These are phyloP conservation scores for Eriocheir sinensis DNA, from an alignment of 1,140 invertebrate species.

Conservation along the genomic window DNA sequence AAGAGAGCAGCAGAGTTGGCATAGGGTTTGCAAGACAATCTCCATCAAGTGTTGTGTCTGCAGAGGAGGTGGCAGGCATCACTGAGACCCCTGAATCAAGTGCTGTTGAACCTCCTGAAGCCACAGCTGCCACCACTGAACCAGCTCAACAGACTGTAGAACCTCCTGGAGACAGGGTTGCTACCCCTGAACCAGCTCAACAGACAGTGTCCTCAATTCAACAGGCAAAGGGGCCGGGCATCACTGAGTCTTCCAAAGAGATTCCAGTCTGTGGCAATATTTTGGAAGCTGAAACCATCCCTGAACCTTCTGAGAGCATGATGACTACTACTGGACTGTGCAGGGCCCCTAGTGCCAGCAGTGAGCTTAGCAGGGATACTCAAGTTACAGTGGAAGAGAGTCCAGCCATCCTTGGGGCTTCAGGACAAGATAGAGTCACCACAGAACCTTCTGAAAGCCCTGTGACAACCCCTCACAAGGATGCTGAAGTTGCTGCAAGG, in stretches of 20 bases:
- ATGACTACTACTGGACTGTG: background rate
- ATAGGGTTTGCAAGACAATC: too few relatives aligned
- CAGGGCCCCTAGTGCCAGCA: background rate
- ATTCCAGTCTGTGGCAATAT: background rate
- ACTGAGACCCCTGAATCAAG: too few relatives aligned
- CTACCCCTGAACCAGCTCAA: background rate
- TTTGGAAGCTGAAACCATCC: background rate
- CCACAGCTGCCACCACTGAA: background rate
- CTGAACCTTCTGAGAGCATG: background rate
- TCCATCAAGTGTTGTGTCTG: background rate
- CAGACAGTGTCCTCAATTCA: too few relatives aligned
- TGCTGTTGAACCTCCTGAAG: background rate
- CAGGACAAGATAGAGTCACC: background rate
- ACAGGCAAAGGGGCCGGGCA: too few relatives aligned
- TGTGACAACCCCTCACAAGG: too few relatives aligned
- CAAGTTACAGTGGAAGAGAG: background rate
- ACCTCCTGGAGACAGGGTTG: background rate
- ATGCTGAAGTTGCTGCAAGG: too few relatives aligned
- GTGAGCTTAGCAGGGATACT: background rate
- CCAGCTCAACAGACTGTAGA: background rate
- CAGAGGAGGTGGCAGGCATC: too few relatives aligned
- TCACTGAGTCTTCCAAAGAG: background rate
- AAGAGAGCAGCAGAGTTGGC: background rate
- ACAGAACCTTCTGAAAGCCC: background rate
- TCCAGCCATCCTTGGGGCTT: background rate